Conservation (phyloP, 2,797 vertebrate genomes). For the Spheniscus humboldti region DNA sequence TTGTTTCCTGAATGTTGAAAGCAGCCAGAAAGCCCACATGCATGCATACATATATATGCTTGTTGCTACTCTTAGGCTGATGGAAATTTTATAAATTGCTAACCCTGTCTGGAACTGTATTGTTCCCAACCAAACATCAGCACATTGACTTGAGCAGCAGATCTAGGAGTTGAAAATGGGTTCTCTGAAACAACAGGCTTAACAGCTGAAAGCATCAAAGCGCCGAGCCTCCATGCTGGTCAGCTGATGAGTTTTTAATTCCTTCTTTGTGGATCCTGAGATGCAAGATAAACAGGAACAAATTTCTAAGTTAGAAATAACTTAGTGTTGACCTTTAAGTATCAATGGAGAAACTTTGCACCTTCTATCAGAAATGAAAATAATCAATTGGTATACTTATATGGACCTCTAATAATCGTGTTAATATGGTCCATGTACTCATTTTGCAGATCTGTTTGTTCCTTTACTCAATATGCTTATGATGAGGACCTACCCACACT, state of each 20-base stretch:
- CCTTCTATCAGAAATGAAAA: not conserved
- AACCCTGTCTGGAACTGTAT: not conserved
- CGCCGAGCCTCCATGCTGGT: conserved; percentile 24
- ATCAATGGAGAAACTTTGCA: not conserved
- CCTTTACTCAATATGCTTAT: not conserved
- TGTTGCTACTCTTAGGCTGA: not conserved
- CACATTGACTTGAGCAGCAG: not conserved
- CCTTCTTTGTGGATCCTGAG: conserved; percentile 33
- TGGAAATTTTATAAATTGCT: conserved; percentile 20
- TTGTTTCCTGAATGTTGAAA: conserved; percentile 5
- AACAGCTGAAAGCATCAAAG: conserved; percentile 48
- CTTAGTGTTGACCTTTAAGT: conserved; percentile 12
- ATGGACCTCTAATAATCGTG: not conserved
- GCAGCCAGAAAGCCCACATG: not conserved
- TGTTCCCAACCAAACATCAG: not conserved
- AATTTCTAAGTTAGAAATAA: not conserved
- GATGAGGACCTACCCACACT: not conserved
- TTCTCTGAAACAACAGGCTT: conserved; percentile 17
- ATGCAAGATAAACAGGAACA: conserved; percentile 5
- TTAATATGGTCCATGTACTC: not conserved
- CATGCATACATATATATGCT: not conserved
- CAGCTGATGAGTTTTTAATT: conserved; percentile 67
- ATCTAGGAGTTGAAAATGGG: not conserved
- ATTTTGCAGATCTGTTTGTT: not conserved
- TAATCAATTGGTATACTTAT: not conserved